Evolutionary conservation across 1,140 invertebrate genomes (phyloP).

Genomic region (Drosophila kepulauana): DNA sequence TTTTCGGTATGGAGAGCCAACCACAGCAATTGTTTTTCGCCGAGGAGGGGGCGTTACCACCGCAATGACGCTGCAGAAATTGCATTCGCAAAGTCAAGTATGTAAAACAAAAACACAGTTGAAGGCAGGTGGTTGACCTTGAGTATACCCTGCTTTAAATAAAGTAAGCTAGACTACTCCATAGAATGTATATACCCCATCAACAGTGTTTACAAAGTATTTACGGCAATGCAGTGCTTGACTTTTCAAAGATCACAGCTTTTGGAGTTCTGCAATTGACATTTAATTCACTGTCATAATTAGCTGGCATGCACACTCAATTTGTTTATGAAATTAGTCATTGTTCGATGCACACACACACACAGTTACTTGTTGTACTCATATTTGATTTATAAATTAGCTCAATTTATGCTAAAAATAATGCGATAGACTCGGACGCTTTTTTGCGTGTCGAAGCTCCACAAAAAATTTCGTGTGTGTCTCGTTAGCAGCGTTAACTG

Average conservation of each 20-base stretch:
- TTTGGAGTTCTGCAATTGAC: conserved; percentile 10
- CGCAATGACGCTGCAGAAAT: conserved; percentile 76
- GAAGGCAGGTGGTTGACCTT: conserved; percentile 10
- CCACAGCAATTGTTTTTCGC: no score
- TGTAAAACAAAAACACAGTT: background rate
- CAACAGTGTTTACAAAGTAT: background rate
- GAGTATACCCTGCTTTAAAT: conserved; percentile 21
- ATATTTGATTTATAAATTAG: conserved; percentile 73
- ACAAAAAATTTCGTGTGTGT: conserved; percentile 46
- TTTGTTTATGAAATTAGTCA: conserved; percentile 61
- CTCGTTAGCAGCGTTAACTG: conserved; percentile 62
- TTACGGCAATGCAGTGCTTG: conserved; percentile 1
- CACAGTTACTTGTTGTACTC: background rate
- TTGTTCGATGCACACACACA: conserved; percentile 13
- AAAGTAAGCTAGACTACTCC: background rate
- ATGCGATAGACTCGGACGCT: conserved; percentile 14
- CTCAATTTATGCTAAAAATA: conserved; percentile 76
- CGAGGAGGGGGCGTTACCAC: conserved; percentile 47
- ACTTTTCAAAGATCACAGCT: conserved; percentile 4
- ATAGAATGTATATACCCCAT: background rate
- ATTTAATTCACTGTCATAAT: conserved; percentile 38
- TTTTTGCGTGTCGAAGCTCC: conserved; percentile 24
- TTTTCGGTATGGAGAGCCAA: background rate
- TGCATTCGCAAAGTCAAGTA: conserved; percentile 36
- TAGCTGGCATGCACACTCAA: conserved; percentile 50